Base-by-base conservation (phyloP, 2,797 vertebrate genomes). In the Xerus rutilus region DNA sequence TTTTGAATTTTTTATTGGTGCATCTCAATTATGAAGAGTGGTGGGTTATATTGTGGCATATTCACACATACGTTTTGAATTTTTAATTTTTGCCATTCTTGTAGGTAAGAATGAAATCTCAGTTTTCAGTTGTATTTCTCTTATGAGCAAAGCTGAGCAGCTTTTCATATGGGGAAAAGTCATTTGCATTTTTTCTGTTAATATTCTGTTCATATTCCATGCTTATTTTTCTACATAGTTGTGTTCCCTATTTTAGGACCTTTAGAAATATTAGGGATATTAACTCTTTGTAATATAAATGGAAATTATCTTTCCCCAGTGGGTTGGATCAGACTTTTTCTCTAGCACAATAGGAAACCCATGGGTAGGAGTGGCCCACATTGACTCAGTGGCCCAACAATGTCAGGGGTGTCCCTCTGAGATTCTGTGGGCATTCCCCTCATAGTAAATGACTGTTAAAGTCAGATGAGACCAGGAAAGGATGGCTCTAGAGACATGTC, bases 131-230 rank as follows among this genome's bases (percentile, higher is more conserved):
- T 79, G 21, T 13, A 69, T 62, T 93, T 81, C 69, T 86, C 23
- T 79, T 72, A 39, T 7, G 45, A 39, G 54, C 65, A 85, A 73
- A 54, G 11, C 21, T 8, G 39, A 67, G 11, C 47, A 11, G n/a
- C 64, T 67, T 67, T 67, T 67, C 64, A n/a, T n/a, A n/a, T 25
- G 77, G 49, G 15, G 23, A 81, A 93, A 39, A 81, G 43, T 2
- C 39, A 86, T 86, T 59, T 76, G 35, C 74, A 52, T 86, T 67
- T 78, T 85, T 86, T 67, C 69, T 35, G 30, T 85, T 91, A 85
- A 69, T 84, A 20, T 10, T 74, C 20, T 93, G 73, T 86, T 90
- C 49, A 4, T 39, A 25, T 72, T 15, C 47, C 28, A 76, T 81
- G 5, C 10, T 89, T 52, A n/a, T 52, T 62, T 93, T 73, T 81